Evolutionary conservation across 2,888 invertebrate genomes (phyloP).

Genomic region (Buathra laborator): DNA sequence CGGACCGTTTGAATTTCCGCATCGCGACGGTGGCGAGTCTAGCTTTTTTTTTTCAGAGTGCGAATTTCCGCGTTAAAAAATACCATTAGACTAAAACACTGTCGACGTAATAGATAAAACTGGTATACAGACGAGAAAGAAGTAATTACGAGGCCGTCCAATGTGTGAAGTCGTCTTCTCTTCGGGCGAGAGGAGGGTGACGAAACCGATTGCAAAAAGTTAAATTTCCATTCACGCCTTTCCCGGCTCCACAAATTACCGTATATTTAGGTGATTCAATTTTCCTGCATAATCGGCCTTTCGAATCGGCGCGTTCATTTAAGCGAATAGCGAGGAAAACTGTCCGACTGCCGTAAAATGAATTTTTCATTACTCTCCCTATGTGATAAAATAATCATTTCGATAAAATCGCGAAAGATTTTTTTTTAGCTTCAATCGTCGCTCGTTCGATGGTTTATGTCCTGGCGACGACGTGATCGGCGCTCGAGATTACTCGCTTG

Average conservation of each 20-base stretch:
- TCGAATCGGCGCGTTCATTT: neutral
- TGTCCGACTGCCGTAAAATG: neutral
- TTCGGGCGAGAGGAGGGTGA: neutral
- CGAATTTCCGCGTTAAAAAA: neutral
- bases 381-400: neutral
- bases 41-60: neutral
- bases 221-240: slow-evolving; percentile 10
- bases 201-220: slow-evolving; percentile 13
- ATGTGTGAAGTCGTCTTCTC: slow-evolving; percentile 1
- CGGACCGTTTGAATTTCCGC: neutral
- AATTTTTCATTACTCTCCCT: slow-evolving; percentile 1
- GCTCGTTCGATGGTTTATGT: slow-evolving; percentile 35
- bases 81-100: neutral
- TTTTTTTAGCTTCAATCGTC: neutral
- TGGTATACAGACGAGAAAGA: neutral
- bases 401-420: slow-evolving; percentile 19
- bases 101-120: neutral
- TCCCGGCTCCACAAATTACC: neutral
- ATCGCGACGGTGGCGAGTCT: neutral
- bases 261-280: neutral
- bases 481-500: slow-evolving; percentile 10
- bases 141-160: neutral
- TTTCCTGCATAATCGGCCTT: neutral
- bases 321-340: neutral
- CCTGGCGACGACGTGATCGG: neutral